Base-by-base conservation (phyloP, 2,888 invertebrate genomes). In the Himalopsyche anomala region DNA sequence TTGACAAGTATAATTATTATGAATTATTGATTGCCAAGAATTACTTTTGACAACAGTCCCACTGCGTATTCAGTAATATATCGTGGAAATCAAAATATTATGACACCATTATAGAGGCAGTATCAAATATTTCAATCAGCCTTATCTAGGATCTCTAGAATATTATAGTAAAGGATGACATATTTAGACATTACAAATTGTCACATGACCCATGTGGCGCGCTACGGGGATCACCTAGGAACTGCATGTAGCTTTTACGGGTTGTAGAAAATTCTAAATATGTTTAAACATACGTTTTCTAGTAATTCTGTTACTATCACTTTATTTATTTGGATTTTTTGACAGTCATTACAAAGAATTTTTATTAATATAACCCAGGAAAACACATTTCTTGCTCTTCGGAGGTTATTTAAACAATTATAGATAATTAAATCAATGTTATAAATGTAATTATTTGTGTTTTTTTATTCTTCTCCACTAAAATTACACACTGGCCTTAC, bases 151-250 rank as follows among this genome's bases (percentile, higher is more conserved):
- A 82, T 54, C 69, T 42, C 15, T 74, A 56, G 62, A 80, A 51
- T 74, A 38, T 51, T 83, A 85, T 85, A 85, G 28, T 62, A 62
- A 62, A 82, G 85, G 85, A 82, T 85, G 82, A 85, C 85, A 80
- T 85, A 85, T 86, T 83, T 86, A 86, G 81, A 86, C 86, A 69
- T 86, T 83, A 83, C 86, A 86, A 86, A 86, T 86, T 86, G 83
- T 86, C 86, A 83, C 81, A 83, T 81, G 51, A 56, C 86, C 86
- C 86, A 86, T 83, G 83, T 56, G 83, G 86, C 42, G 79, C 86
- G 36, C 86, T 36, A 54, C 69, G 81, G 86, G 86, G 40, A 62
- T 17, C 56, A n/a, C 62, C 62, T 62, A 62, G 62, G 28, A 62
- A 62, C 62, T 62, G 28, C 62, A 28, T 62, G 62, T 62, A 5